Conservation (phyloP, 2,797 vertebrate genomes). For the Poecile montanus region DNA sequence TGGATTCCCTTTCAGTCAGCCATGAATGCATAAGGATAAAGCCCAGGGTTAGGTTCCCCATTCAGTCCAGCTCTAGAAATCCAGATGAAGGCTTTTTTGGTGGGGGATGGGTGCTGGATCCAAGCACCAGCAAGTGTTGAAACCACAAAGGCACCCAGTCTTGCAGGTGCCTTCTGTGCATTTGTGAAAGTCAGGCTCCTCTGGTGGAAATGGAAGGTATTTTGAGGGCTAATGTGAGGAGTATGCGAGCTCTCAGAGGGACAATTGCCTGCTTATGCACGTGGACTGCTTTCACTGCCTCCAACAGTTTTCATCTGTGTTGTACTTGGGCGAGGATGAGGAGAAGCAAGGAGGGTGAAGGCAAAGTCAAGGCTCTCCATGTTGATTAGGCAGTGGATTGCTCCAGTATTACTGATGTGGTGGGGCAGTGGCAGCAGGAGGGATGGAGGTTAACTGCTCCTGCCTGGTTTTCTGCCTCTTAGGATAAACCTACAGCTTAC, state of each 20-base stretch:
- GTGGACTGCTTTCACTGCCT: neutral
- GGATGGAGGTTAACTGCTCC: neutral
- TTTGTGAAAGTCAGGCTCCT: neutral
- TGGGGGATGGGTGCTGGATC: rapidly evolving
- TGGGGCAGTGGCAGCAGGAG: neutral
- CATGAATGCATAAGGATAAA: neutral
- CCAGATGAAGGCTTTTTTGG: neutral
- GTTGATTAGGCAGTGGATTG: neutral
- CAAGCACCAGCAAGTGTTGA: neutral
- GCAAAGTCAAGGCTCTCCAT: neutral
- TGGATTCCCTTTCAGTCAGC: neutral
- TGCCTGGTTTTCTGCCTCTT: neutral
- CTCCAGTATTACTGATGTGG: rapidly evolving
- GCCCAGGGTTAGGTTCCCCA: neutral
- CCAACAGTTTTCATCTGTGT: neutral
- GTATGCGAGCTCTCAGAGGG: rapidly evolving
- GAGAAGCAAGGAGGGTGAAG: neutral
- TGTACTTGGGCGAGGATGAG: neutral
- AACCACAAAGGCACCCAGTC: neutral
- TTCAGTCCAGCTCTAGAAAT: neutral
- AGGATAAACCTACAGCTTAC: neutral
- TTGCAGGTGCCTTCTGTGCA: neutral
- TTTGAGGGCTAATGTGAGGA: rapidly evolving
- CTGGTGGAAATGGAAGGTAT: neutral
- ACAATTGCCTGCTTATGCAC: neutral